Base-by-base conservation (phyloP, 2,113 vertebrate species). In the Laticauda laticaudata region DNA sequence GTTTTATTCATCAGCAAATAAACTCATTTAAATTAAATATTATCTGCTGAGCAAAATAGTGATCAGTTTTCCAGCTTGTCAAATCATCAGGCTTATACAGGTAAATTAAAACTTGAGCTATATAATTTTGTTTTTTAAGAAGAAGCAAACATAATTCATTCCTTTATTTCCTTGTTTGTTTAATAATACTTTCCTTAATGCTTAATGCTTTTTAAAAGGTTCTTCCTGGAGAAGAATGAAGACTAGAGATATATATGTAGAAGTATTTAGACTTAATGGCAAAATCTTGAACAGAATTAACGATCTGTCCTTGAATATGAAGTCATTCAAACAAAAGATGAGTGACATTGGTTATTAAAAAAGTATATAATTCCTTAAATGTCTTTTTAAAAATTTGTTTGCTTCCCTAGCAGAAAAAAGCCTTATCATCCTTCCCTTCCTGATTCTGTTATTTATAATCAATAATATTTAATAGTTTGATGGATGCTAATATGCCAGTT, bases 121-220 rank as follows among this genome's bases (percentile, higher is more conserved):
- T 45, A 93, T 34, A 3, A 7, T 91, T 87, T 24, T 24, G 39
- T 8, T 48, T 20, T 7, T 45, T 21, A 45, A n/a, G 8, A 4
- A 12, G 24, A 11, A 81, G 39, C 39, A 34, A 5, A 9, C 29
- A 48, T 34, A n/a, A 56, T 53, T 53, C 87, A n/a, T 92, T 0
- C 0, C 0, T 94, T 7, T 69, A 3, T 69, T n/a, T 61, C 3
- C 23, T 59, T 64, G 10, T 69, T n/a, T n/a, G n/a, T 6, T 69
- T 69, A 69, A 34, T 69, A 69, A 56, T 53, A 45, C 86, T 39
- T 92, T 0, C 0, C 0, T 94, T 7, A 23, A 10, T 75, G 34
- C 86, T n/a, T 39, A 90, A 88, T 0, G 55, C 8, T n/a, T 53
- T 39, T 55, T 69, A 69, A 69, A 69, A 43, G 39, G 26, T 26